A percentile compares a stretch with the other conserved stretches of the same genome.
Conservation (phyloP, 2,797 vertebrate species). For the Protosalanx chinensis region DNA sequence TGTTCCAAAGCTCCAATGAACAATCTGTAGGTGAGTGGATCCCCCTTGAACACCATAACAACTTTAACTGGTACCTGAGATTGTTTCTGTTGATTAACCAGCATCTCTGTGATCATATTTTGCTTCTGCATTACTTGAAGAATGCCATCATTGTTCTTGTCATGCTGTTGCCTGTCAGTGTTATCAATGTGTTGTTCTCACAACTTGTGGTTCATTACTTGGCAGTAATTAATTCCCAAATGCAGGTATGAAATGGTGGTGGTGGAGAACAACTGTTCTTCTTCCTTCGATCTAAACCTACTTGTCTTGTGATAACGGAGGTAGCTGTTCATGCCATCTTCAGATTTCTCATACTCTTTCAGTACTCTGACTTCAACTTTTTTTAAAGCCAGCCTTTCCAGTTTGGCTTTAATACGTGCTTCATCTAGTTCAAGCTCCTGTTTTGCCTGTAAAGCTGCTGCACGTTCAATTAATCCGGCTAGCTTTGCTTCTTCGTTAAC, state of each 20-base stretch:
- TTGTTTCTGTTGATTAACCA: slow-evolving; percentile 7
- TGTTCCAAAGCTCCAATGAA: slow-evolving; percentile 2
- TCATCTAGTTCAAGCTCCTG: slow-evolving; percentile 10
- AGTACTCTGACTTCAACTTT: slow-evolving; percentile 3
- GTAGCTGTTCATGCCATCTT: slow-evolving; percentile 2
- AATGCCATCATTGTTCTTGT: slow-evolving; percentile 6
- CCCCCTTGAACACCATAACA: not conserved
- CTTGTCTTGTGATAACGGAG: not conserved
- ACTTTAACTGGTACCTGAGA: not conserved
- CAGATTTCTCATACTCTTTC: slow-evolving; percentile 15
- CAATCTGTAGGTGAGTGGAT: not conserved
- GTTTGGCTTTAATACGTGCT: not conserved
- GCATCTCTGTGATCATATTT: slow-evolving; percentile 8
- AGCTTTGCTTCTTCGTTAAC: slow-evolving; percentile 5
- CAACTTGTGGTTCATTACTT: not conserved
- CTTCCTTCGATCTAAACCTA: not conserved
- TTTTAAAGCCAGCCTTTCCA: not conserved
- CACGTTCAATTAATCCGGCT: slow-evolving; percentile 1
- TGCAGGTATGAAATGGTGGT: too few species aligned
- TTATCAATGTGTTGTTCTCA: not conserved
- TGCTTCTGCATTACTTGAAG: slow-evolving; percentile 6
- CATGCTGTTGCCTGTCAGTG: not conserved
- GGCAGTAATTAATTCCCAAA: not conserved
- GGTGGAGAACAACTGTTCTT: too few species aligned
- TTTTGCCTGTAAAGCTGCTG: slow-evolving; percentile 4